Evolutionary conservation across 2,888 invertebrate species (phyloP).

Genomic region (Mylabris sibirica): DNA sequence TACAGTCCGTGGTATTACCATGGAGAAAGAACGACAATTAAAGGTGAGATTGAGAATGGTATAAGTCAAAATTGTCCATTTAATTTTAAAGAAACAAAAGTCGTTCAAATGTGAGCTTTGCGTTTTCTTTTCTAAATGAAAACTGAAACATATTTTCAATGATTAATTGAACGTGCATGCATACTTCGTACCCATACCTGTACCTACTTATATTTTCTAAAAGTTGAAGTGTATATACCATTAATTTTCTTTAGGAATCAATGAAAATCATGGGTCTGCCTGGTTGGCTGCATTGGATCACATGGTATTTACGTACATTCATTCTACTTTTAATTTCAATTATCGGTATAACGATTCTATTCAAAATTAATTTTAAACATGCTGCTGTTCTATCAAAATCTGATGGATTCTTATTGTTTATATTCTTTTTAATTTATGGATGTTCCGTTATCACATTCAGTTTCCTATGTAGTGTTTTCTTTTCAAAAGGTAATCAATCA

Average conservation of each 20-base stretch:
- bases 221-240: no score
- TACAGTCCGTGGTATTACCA: slow-evolving; percentile 70
- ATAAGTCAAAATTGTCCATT: no score
- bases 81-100: no score
- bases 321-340: slow-evolving; percentile 22
- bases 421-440: slow-evolving; percentile 20
- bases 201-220: no score
- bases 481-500: slow-evolving; percentile 26
- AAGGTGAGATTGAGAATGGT: slow-evolving; percentile 69
- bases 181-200: no score
- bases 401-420: slow-evolving; percentile 19
- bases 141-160: no score
- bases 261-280: slow-evolving; percentile 35
- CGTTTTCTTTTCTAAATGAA: no score
- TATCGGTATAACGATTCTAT: slow-evolving; percentile 19
- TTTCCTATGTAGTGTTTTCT: slow-evolving; percentile 28
- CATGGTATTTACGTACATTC: slow-evolving; percentile 26
- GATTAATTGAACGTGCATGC: no score
- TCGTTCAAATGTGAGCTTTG: no score
- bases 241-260: slow-evolving; percentile 19
- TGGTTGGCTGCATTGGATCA: slow-evolving; percentile 28
- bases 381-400: slow-evolving; percentile 20
- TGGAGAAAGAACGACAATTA: slow-evolving; percentile 69
- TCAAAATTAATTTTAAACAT: slow-evolving; percentile 20
- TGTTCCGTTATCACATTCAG: slow-evolving; percentile 23